These are phyloP conservation scores for Passer domesticus DNA, from an alignment of 2,113 vertebrate genomes.

Conservation along the genomic window DNA sequence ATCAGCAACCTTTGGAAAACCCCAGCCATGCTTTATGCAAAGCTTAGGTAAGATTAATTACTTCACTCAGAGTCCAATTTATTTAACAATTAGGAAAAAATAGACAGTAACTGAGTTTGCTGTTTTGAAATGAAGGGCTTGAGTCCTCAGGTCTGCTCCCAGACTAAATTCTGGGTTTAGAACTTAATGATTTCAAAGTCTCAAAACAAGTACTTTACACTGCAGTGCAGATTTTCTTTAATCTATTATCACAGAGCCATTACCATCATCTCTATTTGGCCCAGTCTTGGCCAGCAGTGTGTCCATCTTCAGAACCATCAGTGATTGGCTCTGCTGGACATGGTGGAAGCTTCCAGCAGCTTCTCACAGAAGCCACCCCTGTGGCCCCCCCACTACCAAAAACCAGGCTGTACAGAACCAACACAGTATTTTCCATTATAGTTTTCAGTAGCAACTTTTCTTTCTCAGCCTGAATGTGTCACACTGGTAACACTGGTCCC, in stretches of 20 bases:
- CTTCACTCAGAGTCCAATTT: not conserved
- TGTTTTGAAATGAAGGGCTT: not conserved
- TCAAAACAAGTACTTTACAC: not conserved
- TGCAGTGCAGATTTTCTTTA: not conserved
- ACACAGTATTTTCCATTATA: not conserved
- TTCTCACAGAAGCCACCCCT: not conserved
- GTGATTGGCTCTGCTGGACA: not conserved
- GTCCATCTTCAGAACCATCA: not conserved
- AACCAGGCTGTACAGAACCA: not conserved
- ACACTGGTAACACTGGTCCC: not conserved
- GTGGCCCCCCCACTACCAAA: rapidly evolving
- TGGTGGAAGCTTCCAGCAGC: not conserved
- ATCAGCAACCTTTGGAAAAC: not conserved
- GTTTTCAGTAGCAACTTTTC: not conserved
- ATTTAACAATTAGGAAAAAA: constrained; percentile 13
- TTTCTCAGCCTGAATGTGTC: not conserved
- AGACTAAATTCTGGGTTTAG: not conserved
- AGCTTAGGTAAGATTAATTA: not conserved
- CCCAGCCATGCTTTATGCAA: not conserved
- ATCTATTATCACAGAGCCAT: rapidly evolving
- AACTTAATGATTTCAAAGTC: not conserved
- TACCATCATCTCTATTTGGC: not conserved
- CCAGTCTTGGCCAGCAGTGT: not conserved
- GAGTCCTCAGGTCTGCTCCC: not conserved
- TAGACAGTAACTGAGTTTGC: not conserved